These are phyloP conservation scores for Nannoperca australis DNA, from an alignment of 2,797 vertebrate genomes.

Conservation along the genomic window DNA sequence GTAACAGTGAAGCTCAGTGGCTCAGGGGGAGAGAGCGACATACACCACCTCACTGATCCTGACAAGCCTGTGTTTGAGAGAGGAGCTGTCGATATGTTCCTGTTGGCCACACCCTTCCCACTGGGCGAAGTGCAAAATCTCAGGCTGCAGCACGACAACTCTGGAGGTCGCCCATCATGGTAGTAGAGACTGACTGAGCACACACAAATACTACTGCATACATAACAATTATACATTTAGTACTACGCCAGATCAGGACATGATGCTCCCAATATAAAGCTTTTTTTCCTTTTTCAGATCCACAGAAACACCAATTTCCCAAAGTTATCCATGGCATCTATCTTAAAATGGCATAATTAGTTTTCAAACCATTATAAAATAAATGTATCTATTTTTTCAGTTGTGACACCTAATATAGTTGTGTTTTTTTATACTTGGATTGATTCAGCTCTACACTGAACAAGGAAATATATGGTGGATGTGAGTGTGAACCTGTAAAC, in stretches of 20 bases:
- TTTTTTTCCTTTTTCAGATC: background rate
- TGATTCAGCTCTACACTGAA: background rate
- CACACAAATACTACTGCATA: background rate
- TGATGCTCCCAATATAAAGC: background rate
- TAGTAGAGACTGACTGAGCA: slow-evolving; percentile 45
- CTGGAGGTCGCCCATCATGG: slow-evolving; percentile 85
- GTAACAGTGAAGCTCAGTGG: slow-evolving; percentile 84
- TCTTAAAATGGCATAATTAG: background rate
- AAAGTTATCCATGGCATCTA: background rate
- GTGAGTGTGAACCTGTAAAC: background rate
- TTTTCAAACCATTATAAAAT: background rate
- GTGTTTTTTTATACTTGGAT: slow-evolving; percentile 1
- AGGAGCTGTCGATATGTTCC: slow-evolving; percentile 88
- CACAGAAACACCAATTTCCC: background rate
- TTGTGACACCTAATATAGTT: background rate
- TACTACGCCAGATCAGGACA: background rate
- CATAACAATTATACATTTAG: background rate
- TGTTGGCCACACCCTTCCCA: slow-evolving; percentile 83
- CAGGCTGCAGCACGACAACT: slow-evolving; percentile 88
- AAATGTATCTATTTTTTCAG: background rate
- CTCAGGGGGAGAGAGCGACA: slow-evolving; percentile 82
- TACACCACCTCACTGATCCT: slow-evolving; percentile 83
- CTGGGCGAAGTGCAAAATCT: slow-evolving; percentile 86
- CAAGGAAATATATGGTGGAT: background rate
- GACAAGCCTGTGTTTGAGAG: slow-evolving; percentile 86